A percentile compares a stretch with the other conserved stretches of the same genome.
Evolutionary conservation across 2,113 vertebrate genomes (phyloP).

Genomic region (Pluvianellus socialis): DNA sequence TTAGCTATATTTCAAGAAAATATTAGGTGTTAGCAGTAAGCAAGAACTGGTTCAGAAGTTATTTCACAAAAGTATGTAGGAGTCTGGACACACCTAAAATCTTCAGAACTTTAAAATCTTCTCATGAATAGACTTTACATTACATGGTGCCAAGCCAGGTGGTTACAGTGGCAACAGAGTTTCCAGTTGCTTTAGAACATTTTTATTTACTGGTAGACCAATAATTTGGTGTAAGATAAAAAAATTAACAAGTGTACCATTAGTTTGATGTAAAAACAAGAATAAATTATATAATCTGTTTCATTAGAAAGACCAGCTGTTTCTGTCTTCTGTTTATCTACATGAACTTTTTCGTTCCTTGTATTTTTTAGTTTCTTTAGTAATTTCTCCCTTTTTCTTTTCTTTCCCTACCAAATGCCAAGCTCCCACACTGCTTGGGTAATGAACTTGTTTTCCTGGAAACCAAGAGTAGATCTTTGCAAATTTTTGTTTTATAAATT

Average conservation of each 20-base stretch:
- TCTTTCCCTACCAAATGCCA: not conserved
- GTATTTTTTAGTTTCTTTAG: not conserved
- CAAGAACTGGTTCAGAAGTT: not conserved
- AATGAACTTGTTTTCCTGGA: not conserved
- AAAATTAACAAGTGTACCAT: not conserved
- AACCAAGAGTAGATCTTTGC: not conserved
- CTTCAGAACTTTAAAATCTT: not conserved
- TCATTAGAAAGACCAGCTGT: not conserved
- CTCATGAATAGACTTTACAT: not conserved
- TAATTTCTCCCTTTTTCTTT: not conserved
- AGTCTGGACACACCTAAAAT: not conserved
- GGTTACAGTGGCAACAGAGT: not conserved
- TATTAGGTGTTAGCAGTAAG: not conserved
- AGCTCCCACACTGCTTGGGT: not conserved
- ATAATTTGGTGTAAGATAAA: not conserved
- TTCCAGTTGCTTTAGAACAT: not conserved
- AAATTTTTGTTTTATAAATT: not conserved
- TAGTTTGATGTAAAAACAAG: not conserved
- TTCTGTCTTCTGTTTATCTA: not conserved
- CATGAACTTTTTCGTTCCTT: not conserved
- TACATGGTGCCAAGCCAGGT: not conserved
- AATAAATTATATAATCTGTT: not conserved
- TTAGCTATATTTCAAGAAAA: not conserved
- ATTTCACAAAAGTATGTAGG: not conserved
- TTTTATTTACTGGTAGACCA: not conserved